Percentiles rank a stretch among this genome's conserved stretches.
phyloP scores from a whole-genome alignment of 2,888 invertebrate species.

The Cyclophora albipunctata region DNA sequence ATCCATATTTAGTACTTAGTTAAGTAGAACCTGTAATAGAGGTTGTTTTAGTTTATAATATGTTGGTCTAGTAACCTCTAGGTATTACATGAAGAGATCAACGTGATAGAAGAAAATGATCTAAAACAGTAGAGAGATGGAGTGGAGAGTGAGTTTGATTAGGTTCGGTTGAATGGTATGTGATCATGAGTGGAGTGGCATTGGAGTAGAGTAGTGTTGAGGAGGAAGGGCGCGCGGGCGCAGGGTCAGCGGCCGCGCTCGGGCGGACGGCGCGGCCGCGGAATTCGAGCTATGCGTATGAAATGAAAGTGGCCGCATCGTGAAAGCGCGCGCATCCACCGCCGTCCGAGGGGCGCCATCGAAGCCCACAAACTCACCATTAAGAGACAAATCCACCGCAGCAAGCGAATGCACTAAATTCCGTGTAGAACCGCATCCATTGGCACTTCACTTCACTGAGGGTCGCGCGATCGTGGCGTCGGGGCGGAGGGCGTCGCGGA shows the following conservation, averaged over 20 bases:
- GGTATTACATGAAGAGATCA: too few species aligned
- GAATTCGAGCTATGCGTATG: slow-evolving; percentile 74
- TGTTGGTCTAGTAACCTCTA: too few species aligned
- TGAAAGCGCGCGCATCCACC: slow-evolving; percentile 72
- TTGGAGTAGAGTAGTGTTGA: slow-evolving; percentile 35
- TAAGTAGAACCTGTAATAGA: too few species aligned
- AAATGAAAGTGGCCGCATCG: slow-evolving; percentile 74
- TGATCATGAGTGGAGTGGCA: slow-evolving; percentile 28
- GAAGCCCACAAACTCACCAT: slow-evolving; percentile 59
- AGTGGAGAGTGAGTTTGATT: too few species aligned
- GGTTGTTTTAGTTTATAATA: too few species aligned
- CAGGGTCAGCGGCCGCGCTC: slow-evolving; percentile 74
- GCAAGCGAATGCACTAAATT: slow-evolving; percentile 51
- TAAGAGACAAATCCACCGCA: slow-evolving; percentile 66
- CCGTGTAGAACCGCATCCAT: slow-evolving; percentile 65
- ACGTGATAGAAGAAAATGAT: too few species aligned
- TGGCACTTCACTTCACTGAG: slow-evolving; percentile 67
- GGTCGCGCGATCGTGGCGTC: slow-evolving; percentile 34
- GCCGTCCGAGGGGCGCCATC: slow-evolving; percentile 39
- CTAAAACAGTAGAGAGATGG: too few species aligned
- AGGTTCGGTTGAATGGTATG: too few species aligned
- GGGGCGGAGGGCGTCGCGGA: slow-evolving; percentile 30
- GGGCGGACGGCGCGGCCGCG: slow-evolving; percentile 62
- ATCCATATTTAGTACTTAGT: too few species aligned
- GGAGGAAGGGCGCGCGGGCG: slow-evolving; percentile 66